Base-by-base conservation (phyloP, 2,113 vertebrate species). In the Pithys albifrons region DNA sequence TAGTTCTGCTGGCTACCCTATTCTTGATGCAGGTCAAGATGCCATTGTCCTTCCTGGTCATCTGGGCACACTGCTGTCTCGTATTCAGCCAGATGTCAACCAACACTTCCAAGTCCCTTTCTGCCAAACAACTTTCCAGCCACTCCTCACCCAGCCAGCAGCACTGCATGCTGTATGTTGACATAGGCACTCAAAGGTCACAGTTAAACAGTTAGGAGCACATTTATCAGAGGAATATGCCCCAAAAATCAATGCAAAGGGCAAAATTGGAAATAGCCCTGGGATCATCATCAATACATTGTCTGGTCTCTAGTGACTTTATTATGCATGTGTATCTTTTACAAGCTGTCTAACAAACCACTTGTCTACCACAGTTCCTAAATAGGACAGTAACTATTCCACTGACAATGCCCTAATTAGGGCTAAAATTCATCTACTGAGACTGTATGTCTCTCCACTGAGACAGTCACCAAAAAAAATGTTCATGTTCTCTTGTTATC, bases 321-420 rank as follows among this genome's bases (percentile, higher is more conserved):
- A 90, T 95, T 94, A 95, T 31, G 31, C 25, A 70, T 61, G 35
- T 85, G 52, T 71, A 31, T 87, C 89, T 81, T 95, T 94, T 85
- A 59, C 33, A 91, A 75, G 31, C 46, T 76, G 85, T 80, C 86
- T 93, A 84, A 95, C 95, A 93, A 85, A 62, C 62, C 64, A 87
- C 93, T 90, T 91, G 93, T 95, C 97, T 93, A 37, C 67, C 31
- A 57, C 46, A 87, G 82, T 66, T 96, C 87, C 96, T 96, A 94
- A 94, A 87, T 95, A 94, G 97, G 91, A 94, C 91, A 92, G 72
- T 64, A 95, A 75, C 51, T 48, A 72, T 76, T 72, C 71, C 90
- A 90, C 51, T 75, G 62, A 94, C 86, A 95, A 76, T 65, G 59
- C 22, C 64, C 79, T 97, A 93, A 96, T 95, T 94, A 96, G 88